Conservation (phyloP, 2,888 invertebrate genomes). For the Danaus chrysippus region DNA sequence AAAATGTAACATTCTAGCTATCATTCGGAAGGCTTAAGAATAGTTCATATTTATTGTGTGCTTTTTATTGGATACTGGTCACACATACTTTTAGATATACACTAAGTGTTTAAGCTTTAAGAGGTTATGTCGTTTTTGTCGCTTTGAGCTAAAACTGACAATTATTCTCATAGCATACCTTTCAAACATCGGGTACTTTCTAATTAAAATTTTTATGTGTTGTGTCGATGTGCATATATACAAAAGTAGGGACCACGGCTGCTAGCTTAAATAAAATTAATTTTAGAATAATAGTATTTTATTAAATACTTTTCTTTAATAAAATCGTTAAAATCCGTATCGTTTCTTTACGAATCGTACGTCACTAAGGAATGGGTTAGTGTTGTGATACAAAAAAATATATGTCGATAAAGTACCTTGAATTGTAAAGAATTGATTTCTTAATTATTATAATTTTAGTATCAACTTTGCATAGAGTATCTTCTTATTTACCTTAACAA, state of each 20-base stretch:
- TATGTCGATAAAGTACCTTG: too few relatives aligned
- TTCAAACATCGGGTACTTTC: constrained; percentile 21
- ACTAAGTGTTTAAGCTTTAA: constrained; percentile 4
- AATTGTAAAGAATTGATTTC: too few relatives aligned
- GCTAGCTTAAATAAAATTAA: neutral
- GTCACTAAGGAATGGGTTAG: too few relatives aligned
- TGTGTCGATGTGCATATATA: constrained; percentile 16
- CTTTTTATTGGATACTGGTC: constrained; percentile 30
- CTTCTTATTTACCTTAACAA: too few relatives aligned
- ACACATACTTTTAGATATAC: constrained; percentile 9
- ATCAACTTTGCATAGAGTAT: too few relatives aligned
- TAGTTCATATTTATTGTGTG: constrained; percentile 30
- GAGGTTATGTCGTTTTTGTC: constrained; percentile 34
- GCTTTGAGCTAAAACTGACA: constrained; percentile 31
- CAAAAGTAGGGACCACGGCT: neutral
- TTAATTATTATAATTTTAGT: too few relatives aligned
- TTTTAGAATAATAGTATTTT: too few relatives aligned
- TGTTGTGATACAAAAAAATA: too few relatives aligned
- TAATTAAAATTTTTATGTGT: constrained; percentile 23
- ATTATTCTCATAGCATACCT: constrained; percentile 25
- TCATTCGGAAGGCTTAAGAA: constrained; percentile 17
- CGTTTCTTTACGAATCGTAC: too few relatives aligned
- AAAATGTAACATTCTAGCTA: constrained; percentile 13
- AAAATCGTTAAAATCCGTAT: too few relatives aligned
- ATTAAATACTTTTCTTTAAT: too few relatives aligned